Evolutionary conservation across 2,888 invertebrate genomes (phyloP), one percentile per base, ranked within the genome.

Genomic region (Proisotoma minuta): DNA sequence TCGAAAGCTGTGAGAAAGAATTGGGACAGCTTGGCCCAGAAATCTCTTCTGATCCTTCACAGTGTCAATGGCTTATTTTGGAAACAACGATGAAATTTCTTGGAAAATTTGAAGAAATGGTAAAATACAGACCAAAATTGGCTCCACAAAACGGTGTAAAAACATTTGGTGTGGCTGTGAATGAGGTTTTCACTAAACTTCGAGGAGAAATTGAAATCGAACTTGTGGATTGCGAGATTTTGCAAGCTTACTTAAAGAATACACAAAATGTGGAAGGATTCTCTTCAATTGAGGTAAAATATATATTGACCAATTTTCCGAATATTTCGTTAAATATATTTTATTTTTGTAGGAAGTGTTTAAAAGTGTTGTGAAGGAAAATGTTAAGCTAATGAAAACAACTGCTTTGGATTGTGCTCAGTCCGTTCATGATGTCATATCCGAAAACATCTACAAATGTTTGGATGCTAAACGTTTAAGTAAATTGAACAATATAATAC

Each of bases 341-440:
- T n/a, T n/a, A 12, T 43, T 43, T 18, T 43, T 43, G 15, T n/a
- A 43, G 43, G 10, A 43, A 5, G 43, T n/a, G 4, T 43, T 43
- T n/a, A 5, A 43, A 43, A n/a, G 4, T 18, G 4, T 43, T n/a
- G 43, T 43, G 8, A 54, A 57, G 28, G 20, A 56, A 8, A 56
- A 60, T 26, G 43, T 65, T 4, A 43, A 47, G 10, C 15, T 47
- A 2, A 59, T 65, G 47, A 48, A 56, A 28, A 12, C 26, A 2
- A 57, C 57, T 0, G 59, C 57, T 1, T 3, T 59, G 0, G 50
- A 59, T n/a, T 65, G 65, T 52, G 65, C 62, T 23, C 34, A 56
- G 1, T 8, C 24, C 1, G 59, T 65, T 2, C 48, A 65, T 15
- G 51, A 59, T 2, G 43, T 54, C 40, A 53, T 65, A 5, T 26